Evolutionary conservation across 2,888 invertebrate genomes (phyloP).

Genomic region (Palloptera scutellata): DNA sequence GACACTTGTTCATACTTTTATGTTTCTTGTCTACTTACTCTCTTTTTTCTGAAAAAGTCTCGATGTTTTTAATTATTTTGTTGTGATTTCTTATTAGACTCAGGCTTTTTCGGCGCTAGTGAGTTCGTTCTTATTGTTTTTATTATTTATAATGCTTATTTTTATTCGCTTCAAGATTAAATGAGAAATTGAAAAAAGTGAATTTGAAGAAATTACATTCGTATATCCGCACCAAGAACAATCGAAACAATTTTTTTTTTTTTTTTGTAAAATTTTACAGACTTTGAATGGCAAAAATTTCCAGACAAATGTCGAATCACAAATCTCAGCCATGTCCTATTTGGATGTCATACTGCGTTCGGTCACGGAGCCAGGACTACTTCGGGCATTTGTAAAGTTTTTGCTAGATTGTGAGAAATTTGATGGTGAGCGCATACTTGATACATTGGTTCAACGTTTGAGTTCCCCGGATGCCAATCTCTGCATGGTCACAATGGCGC

Average conservation of each 20-base stretch:
- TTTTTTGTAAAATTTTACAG: constrained; percentile 57
- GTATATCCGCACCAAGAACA: constrained; percentile 61
- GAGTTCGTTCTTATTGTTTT: too few relatives aligned
- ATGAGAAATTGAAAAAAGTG: too few relatives aligned
- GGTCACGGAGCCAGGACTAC: constrained; percentile 83
- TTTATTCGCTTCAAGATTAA: too few relatives aligned
- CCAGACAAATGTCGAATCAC: constrained; percentile 87
- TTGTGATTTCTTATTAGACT: too few relatives aligned
- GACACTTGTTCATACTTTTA: too few relatives aligned
- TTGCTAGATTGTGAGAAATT: constrained; percentile 81
- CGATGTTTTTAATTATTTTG: too few relatives aligned
- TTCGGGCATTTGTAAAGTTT: constrained; percentile 85
- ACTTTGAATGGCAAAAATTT: constrained; percentile 67
- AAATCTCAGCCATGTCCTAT: constrained; percentile 92
- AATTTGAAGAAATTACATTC: constrained; percentile 32
- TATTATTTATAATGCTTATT: too few relatives aligned
- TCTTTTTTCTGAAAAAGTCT: too few relatives aligned
- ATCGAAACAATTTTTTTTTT: constrained; percentile 64
- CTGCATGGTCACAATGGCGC: constrained; percentile 86
- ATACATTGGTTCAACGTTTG: constrained; percentile 82
- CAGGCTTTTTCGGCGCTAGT: too few relatives aligned
- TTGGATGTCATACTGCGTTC: constrained; percentile 89
- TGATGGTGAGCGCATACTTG: constrained; percentile 83
- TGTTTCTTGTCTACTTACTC: too few relatives aligned
- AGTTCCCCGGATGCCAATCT: constrained; percentile 78